Percentiles rank a stretch among this genome's conserved stretches.
These are phyloP conservation scores for Ennomos quercinarius DNA, from an alignment of 2,888 invertebrate species.

Conservation along the genomic window DNA sequence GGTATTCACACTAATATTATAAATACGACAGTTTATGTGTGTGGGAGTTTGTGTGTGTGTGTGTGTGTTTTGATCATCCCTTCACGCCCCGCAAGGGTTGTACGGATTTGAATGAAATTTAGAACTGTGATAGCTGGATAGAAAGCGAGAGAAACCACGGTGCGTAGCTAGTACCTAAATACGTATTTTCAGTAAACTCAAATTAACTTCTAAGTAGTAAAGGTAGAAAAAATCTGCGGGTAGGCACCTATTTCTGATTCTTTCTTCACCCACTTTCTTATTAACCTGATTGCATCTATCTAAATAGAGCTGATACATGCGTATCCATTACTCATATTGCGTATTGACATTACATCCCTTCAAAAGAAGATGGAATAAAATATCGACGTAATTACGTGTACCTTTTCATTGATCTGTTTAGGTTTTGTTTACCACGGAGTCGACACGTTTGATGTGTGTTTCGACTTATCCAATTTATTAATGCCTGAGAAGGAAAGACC, in stretches of 20 bases:
- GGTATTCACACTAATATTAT: too few relatives aligned
- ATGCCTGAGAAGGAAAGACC: conserved; percentile 51
- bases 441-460: conserved; percentile 71
- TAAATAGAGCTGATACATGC: conserved; percentile 18
- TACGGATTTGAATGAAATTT: too few relatives aligned
- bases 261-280: conserved; percentile 12
- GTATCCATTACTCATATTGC: conserved; percentile 34
- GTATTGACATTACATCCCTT: conserved; percentile 35
- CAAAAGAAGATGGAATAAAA: conserved; percentile 47
- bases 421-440: conserved; percentile 65
- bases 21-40: too few relatives aligned
- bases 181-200: too few relatives aligned
- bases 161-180: too few relatives aligned
- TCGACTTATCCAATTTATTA: conserved; percentile 80
- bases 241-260: neutral
- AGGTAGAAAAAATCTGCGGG: too few relatives aligned
- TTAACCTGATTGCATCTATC: conserved; percentile 20
- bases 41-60: too few relatives aligned
- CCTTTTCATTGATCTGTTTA: conserved; percentile 63
- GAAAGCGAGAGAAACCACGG: too few relatives aligned
- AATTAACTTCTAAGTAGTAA: too few relatives aligned
- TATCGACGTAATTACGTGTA: conserved; percentile 61
- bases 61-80: too few relatives aligned
- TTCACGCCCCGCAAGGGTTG: too few relatives aligned
- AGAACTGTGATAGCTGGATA: too few relatives aligned